Percentiles rank a stretch among this genome's conserved stretches.
These are phyloP conservation scores for Narcine bancroftii DNA, from an alignment of 2,113 vertebrate species.

Conservation along the genomic window DNA sequence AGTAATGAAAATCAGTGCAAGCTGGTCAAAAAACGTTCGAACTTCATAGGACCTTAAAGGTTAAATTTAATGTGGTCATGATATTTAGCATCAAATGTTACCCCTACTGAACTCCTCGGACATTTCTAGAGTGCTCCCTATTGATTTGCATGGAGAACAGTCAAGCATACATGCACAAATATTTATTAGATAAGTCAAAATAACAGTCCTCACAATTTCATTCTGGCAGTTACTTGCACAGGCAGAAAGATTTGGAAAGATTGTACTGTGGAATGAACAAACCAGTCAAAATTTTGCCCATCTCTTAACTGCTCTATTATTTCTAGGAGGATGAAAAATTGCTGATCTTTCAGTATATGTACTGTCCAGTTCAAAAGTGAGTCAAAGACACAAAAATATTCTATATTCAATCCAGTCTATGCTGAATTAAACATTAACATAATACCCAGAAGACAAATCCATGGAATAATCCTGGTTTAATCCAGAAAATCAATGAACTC, in stretches of 20 bases:
- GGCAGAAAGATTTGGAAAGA: not conserved
- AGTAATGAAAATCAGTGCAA: too few species aligned
- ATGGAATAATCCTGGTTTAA: not conserved
- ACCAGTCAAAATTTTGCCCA: not conserved
- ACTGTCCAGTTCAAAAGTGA: not conserved
- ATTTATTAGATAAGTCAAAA: not conserved
- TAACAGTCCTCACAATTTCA: not conserved
- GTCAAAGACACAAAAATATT: not conserved
- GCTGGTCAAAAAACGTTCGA: too few species aligned
- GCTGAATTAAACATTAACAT: not conserved
- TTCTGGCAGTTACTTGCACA: not conserved
- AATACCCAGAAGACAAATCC: not conserved
- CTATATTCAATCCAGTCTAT: not conserved
- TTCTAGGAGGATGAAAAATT: not conserved
- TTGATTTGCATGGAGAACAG: too few species aligned
- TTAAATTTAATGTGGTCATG: too few species aligned
- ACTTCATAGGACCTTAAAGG: too few species aligned
- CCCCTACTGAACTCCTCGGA: too few species aligned
- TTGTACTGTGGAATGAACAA: constrained; percentile 11
- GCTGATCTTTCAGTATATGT: not conserved
- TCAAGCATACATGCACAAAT: too few species aligned
- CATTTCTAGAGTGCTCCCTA: too few species aligned
- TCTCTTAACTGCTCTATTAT: not conserved
- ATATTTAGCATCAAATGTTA: too few species aligned
- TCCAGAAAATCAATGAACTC: not conserved